Evolutionary conservation across 2,797 vertebrate species (phyloP).

Genomic region (Parambassis ranga): DNA sequence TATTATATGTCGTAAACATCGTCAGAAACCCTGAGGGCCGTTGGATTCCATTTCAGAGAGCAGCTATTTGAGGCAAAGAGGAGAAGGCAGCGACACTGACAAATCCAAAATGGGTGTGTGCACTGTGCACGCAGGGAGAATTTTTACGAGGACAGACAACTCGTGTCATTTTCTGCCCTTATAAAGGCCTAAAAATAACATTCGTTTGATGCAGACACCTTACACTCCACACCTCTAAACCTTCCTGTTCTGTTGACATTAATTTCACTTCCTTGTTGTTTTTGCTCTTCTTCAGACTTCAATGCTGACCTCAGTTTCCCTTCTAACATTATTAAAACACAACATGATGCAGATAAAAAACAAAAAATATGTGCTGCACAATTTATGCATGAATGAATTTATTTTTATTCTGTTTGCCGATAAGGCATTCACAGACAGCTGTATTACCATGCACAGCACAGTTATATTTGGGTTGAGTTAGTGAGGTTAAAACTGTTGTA

Average conservation of each 20-base stretch:
- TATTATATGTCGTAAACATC: constrained; percentile 42
- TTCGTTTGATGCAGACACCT: background rate
- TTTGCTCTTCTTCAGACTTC: background rate
- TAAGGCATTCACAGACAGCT: background rate
- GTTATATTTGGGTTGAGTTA: background rate
- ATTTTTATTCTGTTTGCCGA: too few relatives aligned
- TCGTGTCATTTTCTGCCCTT: constrained; percentile 5
- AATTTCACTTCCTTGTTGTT: background rate
- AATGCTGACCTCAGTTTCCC: too few relatives aligned
- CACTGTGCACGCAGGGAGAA: background rate
- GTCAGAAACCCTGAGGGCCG: constrained; percentile 49
- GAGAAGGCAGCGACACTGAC: constrained; percentile 48
- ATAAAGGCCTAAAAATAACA: background rate
- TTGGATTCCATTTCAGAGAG: constrained; percentile 58
- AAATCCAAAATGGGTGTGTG: constrained; percentile 45
- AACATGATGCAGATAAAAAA: background rate
- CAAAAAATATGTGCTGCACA: too few relatives aligned
- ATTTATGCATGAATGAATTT: too few relatives aligned
- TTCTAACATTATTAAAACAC: background rate
- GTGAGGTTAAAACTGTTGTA: background rate
- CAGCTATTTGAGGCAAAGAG: constrained; percentile 53
- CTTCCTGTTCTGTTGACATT: background rate
- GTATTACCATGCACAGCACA: too few relatives aligned
- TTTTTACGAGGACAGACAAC: constrained; percentile 4
- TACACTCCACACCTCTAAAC: background rate